A percentile compares a stretch with the other conserved stretches of the same genome.
phyloP scores from a whole-genome alignment of 2,888 invertebrate genomes.

The Hyposoter dolosus region DNA sequence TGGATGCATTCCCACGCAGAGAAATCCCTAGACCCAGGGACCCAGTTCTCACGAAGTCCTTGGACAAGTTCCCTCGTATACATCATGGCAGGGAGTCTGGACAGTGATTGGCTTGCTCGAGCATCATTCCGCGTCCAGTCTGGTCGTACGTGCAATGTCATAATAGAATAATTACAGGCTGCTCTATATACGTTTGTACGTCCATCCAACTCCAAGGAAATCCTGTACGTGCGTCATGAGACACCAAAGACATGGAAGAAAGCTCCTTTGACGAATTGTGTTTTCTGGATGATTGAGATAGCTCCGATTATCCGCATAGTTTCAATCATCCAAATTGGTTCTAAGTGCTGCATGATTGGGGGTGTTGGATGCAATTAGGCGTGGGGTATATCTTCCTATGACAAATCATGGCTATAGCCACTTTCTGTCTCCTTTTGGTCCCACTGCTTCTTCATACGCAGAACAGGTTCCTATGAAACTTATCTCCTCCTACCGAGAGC shows the following conservation, averaged over 20 bases:
- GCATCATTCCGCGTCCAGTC: conserved; percentile 66
- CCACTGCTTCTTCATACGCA: conserved; percentile 65
- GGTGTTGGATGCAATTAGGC: conserved; percentile 74
- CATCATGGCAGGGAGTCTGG: conserved; percentile 12
- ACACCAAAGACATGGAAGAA: conserved; percentile 38
- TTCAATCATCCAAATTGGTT: conserved; percentile 76
- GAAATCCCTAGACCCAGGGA: not conserved
- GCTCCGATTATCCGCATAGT: conserved; percentile 71
- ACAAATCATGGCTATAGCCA: conserved; percentile 76
- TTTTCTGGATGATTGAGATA: conserved; percentile 61
- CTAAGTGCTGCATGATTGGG: conserved; percentile 77
- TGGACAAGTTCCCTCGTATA: not conserved
- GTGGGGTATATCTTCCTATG: conserved; percentile 71
- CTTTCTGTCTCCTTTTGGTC: conserved; percentile 55
- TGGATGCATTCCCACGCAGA: conserved; percentile 39
- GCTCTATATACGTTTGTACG: conserved; percentile 53
- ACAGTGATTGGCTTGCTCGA: conserved; percentile 70
- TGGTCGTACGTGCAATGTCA: conserved; percentile 67
- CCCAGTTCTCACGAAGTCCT: conserved; percentile 45
- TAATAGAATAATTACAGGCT: conserved; percentile 80
- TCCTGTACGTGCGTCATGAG: not conserved
- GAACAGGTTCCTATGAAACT: conserved; percentile 74
- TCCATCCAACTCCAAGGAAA: not conserved
- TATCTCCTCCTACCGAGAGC: conserved; percentile 46
- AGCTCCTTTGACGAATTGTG: conserved; percentile 53